Evolutionary conservation across 2,113 vertebrate genomes (phyloP).

Genomic region (Burhinus bistriatus): DNA sequence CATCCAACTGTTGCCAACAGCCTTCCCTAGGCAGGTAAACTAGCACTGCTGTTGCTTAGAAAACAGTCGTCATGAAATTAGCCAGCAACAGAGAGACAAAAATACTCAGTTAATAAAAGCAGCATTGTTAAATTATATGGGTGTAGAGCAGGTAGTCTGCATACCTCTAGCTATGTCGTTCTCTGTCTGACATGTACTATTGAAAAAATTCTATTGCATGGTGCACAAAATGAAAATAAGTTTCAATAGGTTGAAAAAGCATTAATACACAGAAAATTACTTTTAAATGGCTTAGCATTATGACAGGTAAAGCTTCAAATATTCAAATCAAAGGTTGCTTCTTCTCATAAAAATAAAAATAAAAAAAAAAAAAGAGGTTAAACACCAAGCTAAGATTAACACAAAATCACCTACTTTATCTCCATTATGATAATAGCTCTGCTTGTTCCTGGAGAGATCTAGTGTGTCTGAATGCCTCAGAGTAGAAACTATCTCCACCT

Average conservation of each 20-base stretch:
- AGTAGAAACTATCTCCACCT: background rate
- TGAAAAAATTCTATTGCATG: background rate
- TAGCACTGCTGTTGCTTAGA: background rate
- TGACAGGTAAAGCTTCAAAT: background rate
- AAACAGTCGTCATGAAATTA: background rate
- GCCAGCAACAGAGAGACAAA: background rate
- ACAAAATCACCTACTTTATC: background rate
- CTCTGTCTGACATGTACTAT: background rate
- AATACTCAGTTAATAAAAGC: background rate
- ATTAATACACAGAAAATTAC: background rate
- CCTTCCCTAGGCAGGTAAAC: background rate
- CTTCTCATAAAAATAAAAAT: background rate
- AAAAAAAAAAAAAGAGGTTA: background rate
- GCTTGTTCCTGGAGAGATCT: conserved; percentile 6
- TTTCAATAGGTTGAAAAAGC: background rate
- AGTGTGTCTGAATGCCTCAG: background rate
- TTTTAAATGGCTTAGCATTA: background rate
- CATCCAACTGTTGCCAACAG: background rate
- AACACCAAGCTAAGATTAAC: background rate
- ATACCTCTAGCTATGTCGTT: background rate
- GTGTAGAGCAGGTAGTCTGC: background rate
- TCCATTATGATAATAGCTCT: background rate
- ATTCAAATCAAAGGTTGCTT: background rate
- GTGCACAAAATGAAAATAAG: background rate
- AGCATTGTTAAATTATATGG: background rate